Evolutionary conservation across 2,888 invertebrate species (phyloP).

Genomic region (Drosophila ezoana): DNA sequence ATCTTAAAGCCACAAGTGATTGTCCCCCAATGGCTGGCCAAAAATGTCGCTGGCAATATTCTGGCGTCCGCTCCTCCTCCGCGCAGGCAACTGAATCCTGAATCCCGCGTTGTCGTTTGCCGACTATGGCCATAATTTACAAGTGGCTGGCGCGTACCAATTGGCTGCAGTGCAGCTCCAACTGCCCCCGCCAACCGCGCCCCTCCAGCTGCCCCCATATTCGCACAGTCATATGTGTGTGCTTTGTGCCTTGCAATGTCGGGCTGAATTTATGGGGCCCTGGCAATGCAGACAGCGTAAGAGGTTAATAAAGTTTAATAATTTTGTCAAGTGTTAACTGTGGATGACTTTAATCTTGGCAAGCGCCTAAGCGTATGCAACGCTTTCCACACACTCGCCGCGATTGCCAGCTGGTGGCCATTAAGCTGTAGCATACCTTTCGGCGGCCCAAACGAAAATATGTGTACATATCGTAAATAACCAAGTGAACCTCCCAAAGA

Average conservation of each 20-base stretch:
- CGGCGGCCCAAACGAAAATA: constrained; percentile 36
- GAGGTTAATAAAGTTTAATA: constrained; percentile 76
- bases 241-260: constrained; percentile 56
- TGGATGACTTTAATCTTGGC: constrained; percentile 57
- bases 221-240: constrained; percentile 30
- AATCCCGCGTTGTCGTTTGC: constrained; percentile 25
- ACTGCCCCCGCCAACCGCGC: neutral
- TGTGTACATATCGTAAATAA: constrained; percentile 45
- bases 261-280: constrained; percentile 56
- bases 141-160: constrained; percentile 64
- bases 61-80: neutral
- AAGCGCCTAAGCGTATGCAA: constrained; percentile 50
- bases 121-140: constrained; percentile 70
- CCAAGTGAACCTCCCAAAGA: constrained; percentile 7
- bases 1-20: constrained; percentile 42
- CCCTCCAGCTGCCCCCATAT: neutral
- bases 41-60: constrained; percentile 16
- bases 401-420: constrained; percentile 44
- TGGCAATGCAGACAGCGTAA: constrained; percentile 53
- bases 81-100: neutral
- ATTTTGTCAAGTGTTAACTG: constrained; percentile 69
- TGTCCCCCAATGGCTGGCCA: constrained; percentile 32
- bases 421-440: constrained; percentile 38
- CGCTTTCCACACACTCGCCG: constrained; percentile 7
- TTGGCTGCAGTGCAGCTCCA: constrained; percentile 53